phyloP scores from a whole-genome alignment of 2,888 invertebrate species.

The Linhomoeus sp. region DNA sequence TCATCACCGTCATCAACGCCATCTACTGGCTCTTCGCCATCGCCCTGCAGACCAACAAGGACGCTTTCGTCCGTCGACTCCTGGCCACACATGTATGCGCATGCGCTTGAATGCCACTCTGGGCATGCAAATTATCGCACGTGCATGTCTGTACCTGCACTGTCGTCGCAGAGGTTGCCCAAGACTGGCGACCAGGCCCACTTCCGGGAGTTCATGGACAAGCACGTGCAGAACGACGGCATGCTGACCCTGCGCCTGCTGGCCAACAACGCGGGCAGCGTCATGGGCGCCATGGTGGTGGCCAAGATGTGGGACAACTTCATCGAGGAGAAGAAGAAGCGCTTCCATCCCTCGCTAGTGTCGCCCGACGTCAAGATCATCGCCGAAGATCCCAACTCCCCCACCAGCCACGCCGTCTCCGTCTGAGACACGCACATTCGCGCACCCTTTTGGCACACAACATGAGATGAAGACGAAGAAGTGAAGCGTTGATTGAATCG shows the following conservation, averaged over 20 bases:
- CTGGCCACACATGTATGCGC: neutral
- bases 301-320: neutral
- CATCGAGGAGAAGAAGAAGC: neutral
- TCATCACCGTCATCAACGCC: slow-evolving; percentile 9
- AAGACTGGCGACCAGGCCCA: neutral
- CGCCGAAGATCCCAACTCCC: too few species aligned
- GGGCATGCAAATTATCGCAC: too few species aligned
- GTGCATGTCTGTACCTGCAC: too few species aligned
- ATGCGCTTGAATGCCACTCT: neutral
- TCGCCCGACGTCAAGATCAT: too few species aligned
- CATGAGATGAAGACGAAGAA: too few species aligned
- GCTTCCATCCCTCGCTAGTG: too few species aligned
- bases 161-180: too few species aligned
- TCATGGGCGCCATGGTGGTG: neutral
- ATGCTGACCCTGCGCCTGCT: slow-evolving; percentile 1
- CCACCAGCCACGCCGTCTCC: too few species aligned
- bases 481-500: too few species aligned
- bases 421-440: too few species aligned
- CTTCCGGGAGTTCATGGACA: neutral
- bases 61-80: neutral
- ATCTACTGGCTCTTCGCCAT: neutral
- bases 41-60: neutral
- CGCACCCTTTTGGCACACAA: too few species aligned
- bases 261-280: slow-evolving; percentile 1
- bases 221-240: neutral